These are phyloP conservation scores for Protonemura montana DNA, from an alignment of 2,888 invertebrate species.

Conservation along the genomic window DNA sequence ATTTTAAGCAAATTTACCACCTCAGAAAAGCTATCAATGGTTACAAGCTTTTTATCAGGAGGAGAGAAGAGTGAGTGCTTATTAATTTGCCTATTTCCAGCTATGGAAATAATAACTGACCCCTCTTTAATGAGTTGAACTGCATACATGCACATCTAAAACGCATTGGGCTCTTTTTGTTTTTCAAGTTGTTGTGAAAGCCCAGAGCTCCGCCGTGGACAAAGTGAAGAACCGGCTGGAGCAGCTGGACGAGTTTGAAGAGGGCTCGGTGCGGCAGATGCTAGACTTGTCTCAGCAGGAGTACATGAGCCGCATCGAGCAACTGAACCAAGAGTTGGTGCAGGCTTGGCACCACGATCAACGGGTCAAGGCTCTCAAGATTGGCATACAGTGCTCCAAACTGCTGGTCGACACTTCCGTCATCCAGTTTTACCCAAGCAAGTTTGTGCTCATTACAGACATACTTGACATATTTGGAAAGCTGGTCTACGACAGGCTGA, in stretches of 20 bases:
- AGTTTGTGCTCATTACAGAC: constrained; percentile 96
- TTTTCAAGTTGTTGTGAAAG: constrained; percentile 77
- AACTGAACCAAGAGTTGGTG: constrained; percentile 89
- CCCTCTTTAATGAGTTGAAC: too few relatives aligned
- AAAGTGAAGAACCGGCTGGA: constrained; percentile 90
- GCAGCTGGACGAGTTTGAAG: constrained; percentile 94
- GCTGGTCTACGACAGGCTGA: constrained; percentile 84
- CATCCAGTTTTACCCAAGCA: constrained; percentile 96
- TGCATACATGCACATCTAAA: too few relatives aligned
- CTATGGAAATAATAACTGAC: background rate
- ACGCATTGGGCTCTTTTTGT: constrained; percentile 39
- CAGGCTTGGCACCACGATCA: constrained; percentile 95
- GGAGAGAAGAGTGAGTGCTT: constrained; percentile 74
- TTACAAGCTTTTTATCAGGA: constrained; percentile 85
- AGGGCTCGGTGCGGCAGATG: constrained; percentile 84
- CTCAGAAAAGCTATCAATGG: constrained; percentile 89
- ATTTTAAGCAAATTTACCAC: constrained; percentile 93
- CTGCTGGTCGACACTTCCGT: constrained; percentile 88
- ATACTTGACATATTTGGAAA: constrained; percentile 94
- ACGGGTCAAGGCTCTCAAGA: constrained; percentile 93
- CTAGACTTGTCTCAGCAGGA: constrained; percentile 92
- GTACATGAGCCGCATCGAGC: constrained; percentile 86
- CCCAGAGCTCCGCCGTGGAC: constrained; percentile 75
- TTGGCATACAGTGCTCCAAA: constrained; percentile 96
- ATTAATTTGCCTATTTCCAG: background rate